A percentile compares a stretch with the other conserved stretches of the same genome.
Evolutionary conservation across 35 echinoderm and acorn worm species (phyloP).

Genomic region (Heliocidaris erythrogramma): DNA sequence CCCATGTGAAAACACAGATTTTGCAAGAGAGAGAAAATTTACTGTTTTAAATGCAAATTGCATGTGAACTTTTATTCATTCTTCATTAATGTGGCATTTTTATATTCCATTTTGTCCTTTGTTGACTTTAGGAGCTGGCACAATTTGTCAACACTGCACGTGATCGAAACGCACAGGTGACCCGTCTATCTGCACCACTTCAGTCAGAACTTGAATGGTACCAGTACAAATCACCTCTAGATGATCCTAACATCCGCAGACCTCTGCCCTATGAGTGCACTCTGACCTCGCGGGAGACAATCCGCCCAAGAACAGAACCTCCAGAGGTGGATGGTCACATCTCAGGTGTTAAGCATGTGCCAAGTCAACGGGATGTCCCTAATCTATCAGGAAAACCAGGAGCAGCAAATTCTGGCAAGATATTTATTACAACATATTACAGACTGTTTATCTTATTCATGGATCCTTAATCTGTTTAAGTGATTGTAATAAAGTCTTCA

Average conservation of each 20-base stretch:
- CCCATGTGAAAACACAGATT: no score
- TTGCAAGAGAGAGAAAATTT: neutral
- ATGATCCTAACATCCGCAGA: slow-evolving; percentile 82
- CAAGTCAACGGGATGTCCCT: slow-evolving; percentile 83
- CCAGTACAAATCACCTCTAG: slow-evolving; percentile 71
- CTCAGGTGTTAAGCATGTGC: slow-evolving; percentile 74
- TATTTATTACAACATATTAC: neutral
- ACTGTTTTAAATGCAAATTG: neutral
- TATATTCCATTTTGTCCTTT: neutral
- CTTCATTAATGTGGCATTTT: neutral
- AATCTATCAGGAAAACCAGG: slow-evolving; percentile 88
- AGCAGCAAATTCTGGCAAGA: slow-evolving; percentile 85
- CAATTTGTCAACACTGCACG: slow-evolving; percentile 69
- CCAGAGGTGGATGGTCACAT: slow-evolving; percentile 76
- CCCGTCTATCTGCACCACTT: slow-evolving; percentile 79
- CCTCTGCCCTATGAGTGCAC: slow-evolving; percentile 90
- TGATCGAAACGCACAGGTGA: slow-evolving; percentile 58
- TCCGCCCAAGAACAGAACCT: slow-evolving; percentile 82
- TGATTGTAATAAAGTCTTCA: no score
- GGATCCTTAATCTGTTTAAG: no score
- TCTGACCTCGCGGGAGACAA: slow-evolving; percentile 66
- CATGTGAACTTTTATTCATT: neutral
- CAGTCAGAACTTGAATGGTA: slow-evolving; percentile 68
- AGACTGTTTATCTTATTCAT: no score
- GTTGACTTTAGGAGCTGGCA: slow-evolving; percentile 64